phyloP scores from a whole-genome alignment of 2,888 invertebrate genomes.

The Drosophila tripunctata region DNA sequence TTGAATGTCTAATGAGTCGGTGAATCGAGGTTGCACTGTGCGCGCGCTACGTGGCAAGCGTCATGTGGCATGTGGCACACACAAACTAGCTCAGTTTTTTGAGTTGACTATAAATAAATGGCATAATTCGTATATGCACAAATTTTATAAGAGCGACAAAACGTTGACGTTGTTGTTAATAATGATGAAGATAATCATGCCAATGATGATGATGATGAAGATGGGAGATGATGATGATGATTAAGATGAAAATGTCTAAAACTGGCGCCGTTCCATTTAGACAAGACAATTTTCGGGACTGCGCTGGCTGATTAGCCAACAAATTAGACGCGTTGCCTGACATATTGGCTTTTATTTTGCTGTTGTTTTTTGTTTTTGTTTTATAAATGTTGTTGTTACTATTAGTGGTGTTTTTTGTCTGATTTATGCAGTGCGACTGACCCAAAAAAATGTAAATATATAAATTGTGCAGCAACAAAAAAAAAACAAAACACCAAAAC shows the following conservation, averaged over 20 bases:
- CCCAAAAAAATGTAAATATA: slow-evolving; percentile 62
- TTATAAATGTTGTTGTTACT: slow-evolving; percentile 51
- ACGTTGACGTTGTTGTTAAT: background rate
- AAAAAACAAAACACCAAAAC: background rate
- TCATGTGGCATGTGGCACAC: slow-evolving; percentile 12
- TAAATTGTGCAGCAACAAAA: slow-evolving; percentile 43
- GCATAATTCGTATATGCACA: slow-evolving; percentile 60
- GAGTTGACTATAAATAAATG: slow-evolving; percentile 65
- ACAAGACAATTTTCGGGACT: slow-evolving; percentile 37
- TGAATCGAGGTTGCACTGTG: slow-evolving; percentile 2
- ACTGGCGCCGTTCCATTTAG: slow-evolving; percentile 68
- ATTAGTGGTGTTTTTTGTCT: slow-evolving; percentile 31
- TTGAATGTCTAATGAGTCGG: background rate
- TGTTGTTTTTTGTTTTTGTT: slow-evolving; percentile 51
- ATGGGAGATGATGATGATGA: background rate
- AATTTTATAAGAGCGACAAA: slow-evolving; percentile 52
- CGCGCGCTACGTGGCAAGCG: background rate
- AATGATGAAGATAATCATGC: slow-evolving; percentile 5
- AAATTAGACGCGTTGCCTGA: slow-evolving; percentile 73
- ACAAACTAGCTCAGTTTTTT: slow-evolving; percentile 16
- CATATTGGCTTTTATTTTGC: slow-evolving; percentile 63
- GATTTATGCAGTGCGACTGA: slow-evolving; percentile 74
- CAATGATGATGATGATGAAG: background rate
- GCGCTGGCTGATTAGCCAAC: slow-evolving; percentile 75
- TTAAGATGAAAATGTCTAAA: slow-evolving; percentile 2